phyloP scores from a whole-genome alignment of 2,888 invertebrate species.

The Agrotis exclamationis region DNA sequence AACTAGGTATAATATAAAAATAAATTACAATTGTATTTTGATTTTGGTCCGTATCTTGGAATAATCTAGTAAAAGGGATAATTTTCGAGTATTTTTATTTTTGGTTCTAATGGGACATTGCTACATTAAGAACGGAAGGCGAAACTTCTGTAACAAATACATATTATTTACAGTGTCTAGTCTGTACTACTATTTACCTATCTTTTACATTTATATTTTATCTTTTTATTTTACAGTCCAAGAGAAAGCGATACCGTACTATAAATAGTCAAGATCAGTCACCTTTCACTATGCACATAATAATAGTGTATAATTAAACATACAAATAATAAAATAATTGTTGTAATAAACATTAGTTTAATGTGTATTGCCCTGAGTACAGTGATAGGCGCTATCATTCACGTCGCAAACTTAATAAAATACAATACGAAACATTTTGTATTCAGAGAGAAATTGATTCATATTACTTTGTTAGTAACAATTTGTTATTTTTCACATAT shows the following conservation, averaged over 20 bases:
- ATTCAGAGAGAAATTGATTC: neutral
- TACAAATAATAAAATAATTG: conserved; percentile 11
- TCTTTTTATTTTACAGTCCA: no score
- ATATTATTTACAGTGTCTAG: neutral
- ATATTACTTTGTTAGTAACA: no score
- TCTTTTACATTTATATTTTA: no score
- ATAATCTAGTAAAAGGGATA: no score
- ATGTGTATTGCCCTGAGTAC: conserved; percentile 18
- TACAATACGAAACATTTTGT: neutral
- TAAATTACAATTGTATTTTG: no score
- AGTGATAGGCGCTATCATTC: conserved; percentile 47
- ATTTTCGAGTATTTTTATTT: neutral
- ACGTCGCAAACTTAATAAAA: neutral
- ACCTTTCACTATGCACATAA: neutral
- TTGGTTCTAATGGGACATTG: neutral
- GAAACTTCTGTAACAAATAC: neutral
- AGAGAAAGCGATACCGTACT: conserved; percentile 29
- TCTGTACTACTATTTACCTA: neutral
- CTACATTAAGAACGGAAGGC: conserved; percentile 2
- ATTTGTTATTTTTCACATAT: neutral
- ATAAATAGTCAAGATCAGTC: conserved; percentile 24
- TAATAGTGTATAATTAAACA: neutral
- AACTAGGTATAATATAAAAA: no score
- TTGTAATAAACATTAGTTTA: conserved; percentile 17
- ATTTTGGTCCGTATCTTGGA: no score